Base-by-base conservation (phyloP, 2,113 vertebrate genomes). In the Semicossyphus pulcher region DNA sequence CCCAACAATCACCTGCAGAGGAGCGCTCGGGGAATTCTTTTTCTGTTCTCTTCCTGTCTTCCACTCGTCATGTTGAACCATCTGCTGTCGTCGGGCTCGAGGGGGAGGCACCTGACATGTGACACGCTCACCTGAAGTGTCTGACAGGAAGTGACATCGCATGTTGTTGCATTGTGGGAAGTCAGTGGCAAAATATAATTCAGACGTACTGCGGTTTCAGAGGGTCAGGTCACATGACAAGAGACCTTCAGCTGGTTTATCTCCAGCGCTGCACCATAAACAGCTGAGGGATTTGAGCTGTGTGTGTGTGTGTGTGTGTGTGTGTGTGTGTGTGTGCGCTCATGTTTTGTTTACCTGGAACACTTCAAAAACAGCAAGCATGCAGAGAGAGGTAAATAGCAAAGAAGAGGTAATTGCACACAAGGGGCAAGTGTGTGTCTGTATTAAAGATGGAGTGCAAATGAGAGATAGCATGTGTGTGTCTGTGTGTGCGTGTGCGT, bases 321-420 rank as follows among this genome's bases (percentile, higher is more conserved):
- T 54, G 31, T 62, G 32, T 62, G 34, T 63, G 54, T 54, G 48
- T 71, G 37, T 54, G 54, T 53, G 71, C 68, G 47, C 59, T 62
- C 42, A 57, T 49, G 16, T 47, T 80, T 89, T 92, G 90, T 93
- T 92, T 92, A 93, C 89, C 89, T 93, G 87, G 44, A 72, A 31
- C 42, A 72, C 72, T 70, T 85, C 68, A 81, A 65, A 76, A 87
- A 88, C 68, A 75, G 53, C 76, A 23, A 80, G 85, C 69, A 64
- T 81, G 90, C 81, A 81, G 68, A 77, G 39, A 26, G 70, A 84
- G 76, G 86, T 91, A 89, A 89, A 90, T 77, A 90, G 80, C 80
- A 89, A 86, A 86, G 80, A 89, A 86, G 81, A 83, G 74, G 90
- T 93, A 93, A 93, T 94, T 94, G 93, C 84, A 92, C 93, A 92